phyloP scores from a whole-genome alignment of 2,797 vertebrate genomes.

The Phoxinus dragarum region DNA sequence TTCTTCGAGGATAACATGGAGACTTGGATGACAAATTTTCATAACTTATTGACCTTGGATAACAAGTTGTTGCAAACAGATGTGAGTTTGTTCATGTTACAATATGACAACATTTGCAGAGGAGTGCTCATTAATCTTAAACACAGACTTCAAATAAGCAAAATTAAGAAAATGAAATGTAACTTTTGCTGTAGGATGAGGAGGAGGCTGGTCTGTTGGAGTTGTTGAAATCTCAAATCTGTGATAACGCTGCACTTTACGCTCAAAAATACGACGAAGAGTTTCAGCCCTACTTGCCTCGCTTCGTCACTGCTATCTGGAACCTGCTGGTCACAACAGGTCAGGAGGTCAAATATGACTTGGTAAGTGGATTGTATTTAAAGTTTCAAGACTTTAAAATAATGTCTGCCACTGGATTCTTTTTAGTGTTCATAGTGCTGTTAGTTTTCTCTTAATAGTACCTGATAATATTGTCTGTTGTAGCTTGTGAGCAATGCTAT shows the following conservation, averaged over 20 bases:
- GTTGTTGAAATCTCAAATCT: constrained; percentile 97
- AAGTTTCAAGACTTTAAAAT: not conserved
- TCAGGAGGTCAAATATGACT: constrained; percentile 97
- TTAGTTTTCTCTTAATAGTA: not conserved
- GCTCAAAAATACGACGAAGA: constrained; percentile 99
- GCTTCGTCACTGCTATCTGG: constrained; percentile 98
- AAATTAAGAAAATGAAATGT: not conserved
- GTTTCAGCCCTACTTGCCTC: constrained; percentile 94
- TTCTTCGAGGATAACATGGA: constrained; percentile 99
- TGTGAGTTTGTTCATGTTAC: constrained; percentile 76
- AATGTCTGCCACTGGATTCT: not conserved
- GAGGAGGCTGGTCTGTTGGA: constrained; percentile 97
- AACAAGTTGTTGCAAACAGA: constrained; percentile 98
- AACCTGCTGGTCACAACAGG: constrained; percentile 97
- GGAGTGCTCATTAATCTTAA: not conserved
- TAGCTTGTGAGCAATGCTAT: constrained; percentile 99
- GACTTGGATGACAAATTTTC: constrained; percentile 99
- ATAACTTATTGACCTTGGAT: constrained; percentile 94
- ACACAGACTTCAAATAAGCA: not conserved
- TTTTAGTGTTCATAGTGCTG: not conserved
- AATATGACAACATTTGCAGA: not conserved
- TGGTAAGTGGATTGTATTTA: constrained; percentile 81
- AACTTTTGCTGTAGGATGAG: constrained; percentile 85
- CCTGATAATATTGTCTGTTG: constrained; percentile 50
- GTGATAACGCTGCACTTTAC: constrained; percentile 97